A percentile compares a stretch with the other conserved stretches of the same genome.
Conservation (phyloP, 2,113 vertebrate genomes). For the Alaudala cheleensis region DNA sequence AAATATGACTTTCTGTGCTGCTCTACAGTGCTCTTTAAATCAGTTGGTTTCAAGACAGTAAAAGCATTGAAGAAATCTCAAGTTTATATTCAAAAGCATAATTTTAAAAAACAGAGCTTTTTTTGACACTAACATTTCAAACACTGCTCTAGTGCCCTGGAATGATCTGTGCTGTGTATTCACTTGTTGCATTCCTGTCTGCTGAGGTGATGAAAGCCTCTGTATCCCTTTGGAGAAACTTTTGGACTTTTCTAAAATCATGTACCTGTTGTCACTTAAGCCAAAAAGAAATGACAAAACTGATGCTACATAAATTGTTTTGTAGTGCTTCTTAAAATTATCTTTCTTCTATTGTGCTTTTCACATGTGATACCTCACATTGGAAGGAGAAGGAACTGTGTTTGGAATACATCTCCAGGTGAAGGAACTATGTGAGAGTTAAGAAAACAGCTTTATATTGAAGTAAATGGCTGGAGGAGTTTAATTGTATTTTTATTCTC, state of each 20-base stretch:
- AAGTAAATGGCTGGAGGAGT: not conserved
- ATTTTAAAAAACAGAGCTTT: not conserved
- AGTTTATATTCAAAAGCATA: not conserved
- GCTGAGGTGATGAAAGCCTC: not conserved
- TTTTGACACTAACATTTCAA: not conserved
- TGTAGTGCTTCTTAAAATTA: not conserved
- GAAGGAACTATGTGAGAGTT: not conserved
- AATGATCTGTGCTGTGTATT: not conserved
- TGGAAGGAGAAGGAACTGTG: not conserved
- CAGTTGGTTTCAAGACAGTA: not conserved
- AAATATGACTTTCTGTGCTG: not conserved
- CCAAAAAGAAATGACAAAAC: not conserved
- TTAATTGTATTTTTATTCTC: not conserved
- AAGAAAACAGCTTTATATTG: not conserved
- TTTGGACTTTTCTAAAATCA: not conserved
- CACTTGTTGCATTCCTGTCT: not conserved
- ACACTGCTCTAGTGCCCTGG: not conserved
- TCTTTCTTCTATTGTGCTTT: not conserved
- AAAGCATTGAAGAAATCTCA: not conserved
- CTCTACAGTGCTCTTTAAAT: not conserved
- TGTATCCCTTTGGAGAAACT: not conserved
- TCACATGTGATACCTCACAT: rapidly evolving
- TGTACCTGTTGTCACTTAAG: not conserved
- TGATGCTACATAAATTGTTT: not conserved
- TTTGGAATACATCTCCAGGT: not conserved